Conservation (phyloP, 2,888 invertebrate genomes). For the Drosophila mercatorum region DNA sequence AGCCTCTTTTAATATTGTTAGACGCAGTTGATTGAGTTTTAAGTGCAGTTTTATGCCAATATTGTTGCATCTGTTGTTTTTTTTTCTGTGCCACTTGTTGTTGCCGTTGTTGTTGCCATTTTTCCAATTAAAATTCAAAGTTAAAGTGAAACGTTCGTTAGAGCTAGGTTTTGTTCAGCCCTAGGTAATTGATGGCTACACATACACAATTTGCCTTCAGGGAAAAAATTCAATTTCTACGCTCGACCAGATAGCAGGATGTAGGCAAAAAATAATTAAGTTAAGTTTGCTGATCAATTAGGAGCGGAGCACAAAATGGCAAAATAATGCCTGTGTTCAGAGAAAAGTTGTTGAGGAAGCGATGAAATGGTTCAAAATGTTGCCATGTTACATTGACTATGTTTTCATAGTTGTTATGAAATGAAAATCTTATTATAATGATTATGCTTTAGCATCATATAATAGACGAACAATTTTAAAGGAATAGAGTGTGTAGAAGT, state of each 20-base stretch:
- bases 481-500: no score
- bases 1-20: slow-evolving; percentile 69
- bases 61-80: slow-evolving; percentile 40
- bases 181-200: slow-evolving; percentile 27
- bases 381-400: not conserved
- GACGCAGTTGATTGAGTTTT: slow-evolving; percentile 78
- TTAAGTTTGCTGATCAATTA: slow-evolving; percentile 18
- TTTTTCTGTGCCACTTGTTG: not conserved
- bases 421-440: not conserved
- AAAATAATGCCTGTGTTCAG: not conserved
- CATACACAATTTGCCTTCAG: slow-evolving; percentile 12
- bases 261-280: slow-evolving; percentile 22
- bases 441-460: not conserved
- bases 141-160: slow-evolving; percentile 17
- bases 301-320: not conserved
- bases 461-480: no score
- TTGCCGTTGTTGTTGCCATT: slow-evolving; percentile 11
- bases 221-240: slow-evolving; percentile 39
- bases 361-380: not conserved
- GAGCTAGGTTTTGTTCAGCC: slow-evolving; percentile 8
- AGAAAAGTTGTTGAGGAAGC: not conserved
- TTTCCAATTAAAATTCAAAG: slow-evolving; percentile 66
- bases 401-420: not conserved
- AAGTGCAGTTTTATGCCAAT: slow-evolving; percentile 69
- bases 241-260: slow-evolving; percentile 4